Evolutionary conservation across 2,113 vertebrate species (phyloP).

Genomic region (Lutjanus erythropterus): DNA sequence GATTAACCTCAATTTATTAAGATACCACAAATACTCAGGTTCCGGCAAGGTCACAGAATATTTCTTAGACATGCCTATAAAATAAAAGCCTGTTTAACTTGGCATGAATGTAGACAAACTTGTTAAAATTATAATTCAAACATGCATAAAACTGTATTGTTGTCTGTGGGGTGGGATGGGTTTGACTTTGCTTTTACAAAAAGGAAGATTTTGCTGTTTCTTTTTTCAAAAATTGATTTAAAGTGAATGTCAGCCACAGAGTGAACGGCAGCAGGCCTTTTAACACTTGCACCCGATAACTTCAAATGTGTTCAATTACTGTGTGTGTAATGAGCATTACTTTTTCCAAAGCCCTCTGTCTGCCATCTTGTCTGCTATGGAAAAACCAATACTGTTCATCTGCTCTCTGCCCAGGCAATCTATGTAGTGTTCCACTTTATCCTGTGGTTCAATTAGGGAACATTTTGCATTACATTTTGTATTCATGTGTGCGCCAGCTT

Average conservation of each 20-base stretch:
- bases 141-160: no score
- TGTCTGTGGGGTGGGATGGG: no score
- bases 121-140: no score
- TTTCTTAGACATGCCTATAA: no score
- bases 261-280: neutral
- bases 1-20: no score
- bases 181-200: neutral
- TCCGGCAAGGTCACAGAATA: no score
- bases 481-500: neutral
- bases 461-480: slow-evolving; percentile 13
- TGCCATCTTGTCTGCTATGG: slow-evolving; percentile 62
- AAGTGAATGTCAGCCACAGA: neutral
- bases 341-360: slow-evolving; percentile 64
- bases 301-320: slow-evolving; percentile 54
- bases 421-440: slow-evolving; percentile 64
- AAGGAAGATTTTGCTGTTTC: neutral
- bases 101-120: no score
- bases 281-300: slow-evolving; percentile 11
- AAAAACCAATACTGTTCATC: slow-evolving; percentile 74
- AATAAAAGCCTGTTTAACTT: no score
- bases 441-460: slow-evolving; percentile 35
- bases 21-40: no score
- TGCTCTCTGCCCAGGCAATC: slow-evolving; percentile 53
- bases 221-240: neutral
- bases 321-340: slow-evolving; percentile 46